Percentiles rank a stretch among this genome's conserved stretches.
Conservation (phyloP, 2,888 invertebrate species). For the Cremastobaeus sp. region DNA sequence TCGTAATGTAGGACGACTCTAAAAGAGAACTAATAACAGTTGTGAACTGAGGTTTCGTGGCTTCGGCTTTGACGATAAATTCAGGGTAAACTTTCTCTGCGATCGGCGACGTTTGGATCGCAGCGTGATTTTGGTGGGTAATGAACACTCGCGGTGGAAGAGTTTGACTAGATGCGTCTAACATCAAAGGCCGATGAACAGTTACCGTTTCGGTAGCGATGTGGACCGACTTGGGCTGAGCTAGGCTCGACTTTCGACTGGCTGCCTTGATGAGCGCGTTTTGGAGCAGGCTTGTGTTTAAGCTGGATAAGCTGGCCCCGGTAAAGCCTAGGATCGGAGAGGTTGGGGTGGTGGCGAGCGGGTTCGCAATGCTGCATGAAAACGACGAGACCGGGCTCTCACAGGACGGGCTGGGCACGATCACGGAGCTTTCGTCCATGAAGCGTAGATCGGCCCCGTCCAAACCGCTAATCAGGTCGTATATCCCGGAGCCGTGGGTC, state of each 20-base stretch:
- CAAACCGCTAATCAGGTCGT: constrained; percentile 87
- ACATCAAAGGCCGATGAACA: constrained; percentile 64
- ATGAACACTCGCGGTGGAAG: constrained; percentile 76
- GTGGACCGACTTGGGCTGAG: constrained; percentile 68
- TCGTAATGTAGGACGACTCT: constrained; percentile 77
- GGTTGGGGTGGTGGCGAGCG: constrained; percentile 80
- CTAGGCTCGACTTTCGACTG: constrained; percentile 79
- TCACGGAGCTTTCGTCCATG: constrained; percentile 95
- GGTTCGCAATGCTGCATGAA: constrained; percentile 75
- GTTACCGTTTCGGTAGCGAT: constrained; percentile 30
- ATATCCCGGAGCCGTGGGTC: constrained; percentile 82
- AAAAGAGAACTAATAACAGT: constrained; percentile 79
- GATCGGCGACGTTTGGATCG: constrained; percentile 76
- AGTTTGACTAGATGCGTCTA: constrained; percentile 76
- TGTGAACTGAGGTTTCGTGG: constrained; percentile 80
- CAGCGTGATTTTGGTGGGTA: constrained; percentile 74
- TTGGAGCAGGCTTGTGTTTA: constrained; percentile 85
- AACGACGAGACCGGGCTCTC: constrained; percentile 87
- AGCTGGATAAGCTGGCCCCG: constrained; percentile 77
- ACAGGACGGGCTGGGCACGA: constrained; percentile 87
- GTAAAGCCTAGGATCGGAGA: constrained; percentile 81
- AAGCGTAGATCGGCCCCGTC: constrained; percentile 92
- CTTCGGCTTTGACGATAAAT: constrained; percentile 83
- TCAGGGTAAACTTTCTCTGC: constrained; percentile 85
- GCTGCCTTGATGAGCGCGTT: constrained; percentile 86